These are phyloP conservation scores for Unio pictorum DNA, from an alignment of 2,888 invertebrate species.

Conservation along the genomic window DNA sequence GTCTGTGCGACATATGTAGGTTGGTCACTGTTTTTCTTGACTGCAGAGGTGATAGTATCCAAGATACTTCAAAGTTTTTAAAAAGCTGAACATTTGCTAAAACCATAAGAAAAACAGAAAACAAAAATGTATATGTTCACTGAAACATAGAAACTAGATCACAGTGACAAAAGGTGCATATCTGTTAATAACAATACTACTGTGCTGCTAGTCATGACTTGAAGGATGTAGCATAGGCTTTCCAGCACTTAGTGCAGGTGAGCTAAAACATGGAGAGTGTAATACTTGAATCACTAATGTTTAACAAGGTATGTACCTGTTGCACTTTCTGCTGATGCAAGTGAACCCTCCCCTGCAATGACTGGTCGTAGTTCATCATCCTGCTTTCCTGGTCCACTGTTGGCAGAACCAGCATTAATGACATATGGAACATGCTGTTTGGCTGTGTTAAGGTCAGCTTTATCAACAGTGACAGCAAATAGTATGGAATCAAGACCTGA, in stretches of 20 bases:
- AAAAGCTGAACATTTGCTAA: no score
- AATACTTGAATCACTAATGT: background rate
- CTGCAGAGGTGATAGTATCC: no score
- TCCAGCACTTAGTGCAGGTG: background rate
- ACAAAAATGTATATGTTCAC: no score
- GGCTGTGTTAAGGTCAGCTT: conserved; percentile 80
- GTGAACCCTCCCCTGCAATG: conserved; percentile 52
- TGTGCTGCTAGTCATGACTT: no score
- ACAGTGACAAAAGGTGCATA: no score
- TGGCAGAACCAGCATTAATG: no score
- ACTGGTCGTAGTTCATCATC: conserved; percentile 62
- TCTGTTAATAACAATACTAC: no score
- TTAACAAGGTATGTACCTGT: background rate
- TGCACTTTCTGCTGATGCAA: conserved; percentile 4
- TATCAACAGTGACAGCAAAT: conserved; percentile 93
- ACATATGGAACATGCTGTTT: conserved; percentile 6
- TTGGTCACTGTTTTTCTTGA: no score
- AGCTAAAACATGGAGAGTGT: background rate
- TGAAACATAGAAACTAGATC: no score
- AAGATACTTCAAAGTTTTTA: no score
- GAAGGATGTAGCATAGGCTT: background rate
- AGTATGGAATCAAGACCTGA: conserved; percentile 88
- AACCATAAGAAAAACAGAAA: no score
- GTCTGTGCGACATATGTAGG: no score
- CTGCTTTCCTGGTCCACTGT: conserved; percentile 6